phyloP scores from a whole-genome alignment of 1,140 invertebrate genomes.

The Drosophila mauritiana region DNA sequence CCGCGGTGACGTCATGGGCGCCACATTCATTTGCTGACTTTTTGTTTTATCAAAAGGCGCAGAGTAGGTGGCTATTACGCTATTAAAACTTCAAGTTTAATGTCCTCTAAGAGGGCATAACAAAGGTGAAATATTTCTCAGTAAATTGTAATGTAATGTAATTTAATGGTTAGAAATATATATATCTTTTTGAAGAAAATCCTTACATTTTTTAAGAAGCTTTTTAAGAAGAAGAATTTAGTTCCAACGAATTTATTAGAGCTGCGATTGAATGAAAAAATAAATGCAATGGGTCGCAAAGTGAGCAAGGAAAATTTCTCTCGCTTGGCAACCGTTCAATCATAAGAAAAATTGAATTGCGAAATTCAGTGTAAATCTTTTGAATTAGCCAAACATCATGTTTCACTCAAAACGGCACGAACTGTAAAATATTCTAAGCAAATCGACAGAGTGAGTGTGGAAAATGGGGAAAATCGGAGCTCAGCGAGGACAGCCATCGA shows the following conservation, averaged over 20 bases:
- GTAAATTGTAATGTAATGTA: too few species aligned
- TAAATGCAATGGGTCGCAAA: background rate
- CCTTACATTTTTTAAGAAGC: background rate
- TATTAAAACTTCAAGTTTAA: conserved; percentile 14
- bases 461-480: conserved; percentile 40
- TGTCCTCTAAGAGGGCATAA: background rate
- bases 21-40: conserved; percentile 9
- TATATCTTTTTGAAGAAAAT: too few species aligned
- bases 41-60: background rate
- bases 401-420: conserved; percentile 76
- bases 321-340: conserved; percentile 33
- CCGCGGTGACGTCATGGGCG: conserved; percentile 33
- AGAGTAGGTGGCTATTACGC: conserved; percentile 15
- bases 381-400: conserved; percentile 83
- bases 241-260: background rate
- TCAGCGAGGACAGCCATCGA: conserved; percentile 67
- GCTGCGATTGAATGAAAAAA: background rate
- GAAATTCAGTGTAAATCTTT: conserved; percentile 67
- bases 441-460: background rate
- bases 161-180: background rate
- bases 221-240: background rate
- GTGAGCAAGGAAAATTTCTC: conserved; percentile 1
- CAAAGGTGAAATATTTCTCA: background rate
- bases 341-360: conserved; percentile 60
- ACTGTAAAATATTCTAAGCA: conserved; percentile 65